Conservation (phyloP, 30 jellyfish, hydroid and myxozoan species). For the Aurelia coerulea region DNA sequence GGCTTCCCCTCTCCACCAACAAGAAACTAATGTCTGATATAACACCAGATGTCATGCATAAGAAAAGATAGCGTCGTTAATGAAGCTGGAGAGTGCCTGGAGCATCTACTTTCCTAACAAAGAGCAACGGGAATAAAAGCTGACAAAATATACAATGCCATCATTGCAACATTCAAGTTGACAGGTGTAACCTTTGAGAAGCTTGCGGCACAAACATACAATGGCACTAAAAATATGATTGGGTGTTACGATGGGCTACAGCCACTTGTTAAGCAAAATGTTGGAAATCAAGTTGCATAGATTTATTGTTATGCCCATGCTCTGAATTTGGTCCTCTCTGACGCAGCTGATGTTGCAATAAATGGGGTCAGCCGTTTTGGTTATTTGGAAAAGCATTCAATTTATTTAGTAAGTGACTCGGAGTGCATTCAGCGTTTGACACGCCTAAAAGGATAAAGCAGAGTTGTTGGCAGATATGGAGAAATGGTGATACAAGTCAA, state of each 20-base stretch:
- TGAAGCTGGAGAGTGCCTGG: conserved; percentile 33
- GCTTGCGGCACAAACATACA: conserved; percentile 48
- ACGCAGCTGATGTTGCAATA: conserved; percentile 51
- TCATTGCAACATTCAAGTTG: conserved; percentile 30
- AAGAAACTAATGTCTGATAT: conserved; percentile 47
- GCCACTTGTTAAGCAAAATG: conserved; percentile 24
- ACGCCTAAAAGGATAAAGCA: conserved; percentile 14
- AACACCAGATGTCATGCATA: conserved; percentile 16
- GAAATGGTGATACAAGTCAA: no score
- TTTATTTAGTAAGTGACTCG: conserved; percentile 29
- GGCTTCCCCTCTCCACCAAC: no score
- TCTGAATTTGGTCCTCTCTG: conserved; percentile 49
- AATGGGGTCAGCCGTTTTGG: conserved; percentile 33
- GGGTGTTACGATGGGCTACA: conserved; percentile 58
- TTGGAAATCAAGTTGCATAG: conserved; percentile 45
- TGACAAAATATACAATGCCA: conserved; percentile 33
- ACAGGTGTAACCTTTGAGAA: conserved; percentile 45
- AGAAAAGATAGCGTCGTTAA: conserved; percentile 10
- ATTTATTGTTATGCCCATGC: conserved; percentile 52
- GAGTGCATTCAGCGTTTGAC: conserved; percentile 25
- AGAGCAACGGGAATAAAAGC: conserved; percentile 52
- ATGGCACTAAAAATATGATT: conserved; percentile 48
- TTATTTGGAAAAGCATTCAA: conserved; percentile 9
- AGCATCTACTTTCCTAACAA: conserved; percentile 33
- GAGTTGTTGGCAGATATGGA: no score